Evolutionary conservation across 2,113 vertebrate genomes (phyloP), one percentile per base, ranked within the genome.

Genomic region (Xiphorhynchus elegans): DNA sequence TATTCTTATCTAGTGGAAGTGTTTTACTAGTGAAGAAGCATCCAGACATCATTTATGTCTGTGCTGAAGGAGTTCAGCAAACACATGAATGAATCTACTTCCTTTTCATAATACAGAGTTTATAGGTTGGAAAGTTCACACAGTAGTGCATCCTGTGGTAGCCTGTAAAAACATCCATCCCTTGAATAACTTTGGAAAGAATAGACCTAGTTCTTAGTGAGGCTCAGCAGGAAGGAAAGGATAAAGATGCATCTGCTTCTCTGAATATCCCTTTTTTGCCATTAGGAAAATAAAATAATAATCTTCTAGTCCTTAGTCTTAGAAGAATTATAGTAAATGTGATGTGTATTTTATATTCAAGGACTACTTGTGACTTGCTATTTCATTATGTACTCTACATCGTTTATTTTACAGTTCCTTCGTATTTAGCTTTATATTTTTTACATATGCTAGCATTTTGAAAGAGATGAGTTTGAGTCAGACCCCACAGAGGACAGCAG

Each of bases 121-220:
- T 89, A 46, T 68, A 92, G 84, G 87, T 89, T 92, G 95, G 66
- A 87, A 82, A 93, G 93, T 92, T 96, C 89, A 95, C 73, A 60
- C 66, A 93, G 83, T 62, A 79, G 86, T 85, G 46, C 82, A 90
- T 97, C 96, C 95, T 88, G 91, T 94, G 72, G 70, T 84, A 91
- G 90, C 78, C 82, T 96, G 90, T 72, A 92, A 95, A 97, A 97
- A 95, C 77, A 93, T 87, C 73, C 63, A 89, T 68, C 50, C 83
- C 56, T 92, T 85, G 67, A 92, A 64, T 81, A 90, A 70, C 67
- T 91, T 83, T 5, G 46, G 87, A 91, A 89, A 93, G 39, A 96
- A 84, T 60, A 82, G 59, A 58, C 49, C 77, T 94, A 87, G 55
- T 67, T 87, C 73, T 70, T 49, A 85, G 53, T 62, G 67, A 90